Evolutionary conservation across 2,888 invertebrate genomes (phyloP), one percentile per base, ranked within the genome.

Genomic region (Tachina grossa): DNA sequence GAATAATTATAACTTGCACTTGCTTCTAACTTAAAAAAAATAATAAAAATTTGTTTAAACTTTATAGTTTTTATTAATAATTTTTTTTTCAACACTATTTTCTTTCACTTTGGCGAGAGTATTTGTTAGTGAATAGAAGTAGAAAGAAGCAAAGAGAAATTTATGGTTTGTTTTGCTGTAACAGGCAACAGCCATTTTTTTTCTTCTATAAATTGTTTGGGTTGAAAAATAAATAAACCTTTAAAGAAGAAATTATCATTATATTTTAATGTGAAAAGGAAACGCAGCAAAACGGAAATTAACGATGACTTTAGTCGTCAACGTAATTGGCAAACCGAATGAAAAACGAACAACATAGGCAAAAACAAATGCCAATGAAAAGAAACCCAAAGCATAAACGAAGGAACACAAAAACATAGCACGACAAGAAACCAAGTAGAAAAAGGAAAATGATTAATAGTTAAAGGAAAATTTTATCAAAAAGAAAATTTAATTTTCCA

Each of bases 251-350:
- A 71, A 79, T 39, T 55, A 69, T 51, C 47, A 85, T 81, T 49
- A 77, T 68, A 53, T 76, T 66, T 85, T 79, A 83, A 85, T 83
- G 59, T 79, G 79, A 83, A 85, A 80, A 85, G 83, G 85, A 85
- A 85, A 83, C 85, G 72, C 49, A 85, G 76, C 79, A 79, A 85
- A 85, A 85, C 85, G 85, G 85, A 85, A 85, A 85, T 80, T 85
- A 80, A 83, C 85, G 85, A 79, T 68, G 79, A 63, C 79, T 82
- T 71, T 61, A 49, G 5, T 85, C 81, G 81, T 78, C 51, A 75
- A 85, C 61, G 80, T 78, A 86, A 86, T 86, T 81, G 77, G 83
- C 79, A 85, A 72, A 87, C 76, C 81, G 71, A 68, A 78, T 78
- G 72, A 80, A 77, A 83, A 72, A 84, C 84, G 84, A 83, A 47